phyloP scores from a whole-genome alignment of 2,113 vertebrate genomes.

The Puma concolor region DNA sequence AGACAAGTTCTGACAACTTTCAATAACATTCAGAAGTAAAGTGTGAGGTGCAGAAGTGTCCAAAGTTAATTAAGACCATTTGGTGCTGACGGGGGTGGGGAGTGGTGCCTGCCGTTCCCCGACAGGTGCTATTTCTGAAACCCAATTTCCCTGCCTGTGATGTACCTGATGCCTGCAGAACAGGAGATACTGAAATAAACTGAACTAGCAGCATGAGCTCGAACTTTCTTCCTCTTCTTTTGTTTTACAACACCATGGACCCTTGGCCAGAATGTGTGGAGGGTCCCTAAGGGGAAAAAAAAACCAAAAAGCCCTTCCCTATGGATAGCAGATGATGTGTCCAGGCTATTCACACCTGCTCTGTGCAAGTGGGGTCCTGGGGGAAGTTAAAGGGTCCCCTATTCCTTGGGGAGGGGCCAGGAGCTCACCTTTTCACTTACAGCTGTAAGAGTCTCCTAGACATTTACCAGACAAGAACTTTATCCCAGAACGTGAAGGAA shows the following conservation, averaged over 20 bases:
- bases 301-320: background rate
- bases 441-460: background rate
- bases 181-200: conserved; percentile 33
- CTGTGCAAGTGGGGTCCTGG: background rate
- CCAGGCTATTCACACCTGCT: background rate
- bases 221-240: background rate
- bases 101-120: background rate
- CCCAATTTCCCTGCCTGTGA: conserved; percentile 38
- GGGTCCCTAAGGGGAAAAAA: background rate
- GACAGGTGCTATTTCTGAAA: conserved; percentile 65
- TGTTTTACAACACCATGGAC: background rate
- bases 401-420: background rate
- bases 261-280: background rate
- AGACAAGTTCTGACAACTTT: conserved; percentile 82
- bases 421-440: background rate
- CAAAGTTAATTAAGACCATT: conserved; percentile 54
- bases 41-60: conserved; percentile 68
- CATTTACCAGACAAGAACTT: background rate
- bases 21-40: conserved; percentile 62
- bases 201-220: background rate
- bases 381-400: background rate
- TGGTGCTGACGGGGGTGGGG: conserved; percentile 6
- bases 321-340: background rate
- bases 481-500: background rate
- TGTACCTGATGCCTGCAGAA: conserved; percentile 55